Evolutionary conservation across 2,797 vertebrate species (phyloP).

Genomic region (Acipenser transmontanus): DNA sequence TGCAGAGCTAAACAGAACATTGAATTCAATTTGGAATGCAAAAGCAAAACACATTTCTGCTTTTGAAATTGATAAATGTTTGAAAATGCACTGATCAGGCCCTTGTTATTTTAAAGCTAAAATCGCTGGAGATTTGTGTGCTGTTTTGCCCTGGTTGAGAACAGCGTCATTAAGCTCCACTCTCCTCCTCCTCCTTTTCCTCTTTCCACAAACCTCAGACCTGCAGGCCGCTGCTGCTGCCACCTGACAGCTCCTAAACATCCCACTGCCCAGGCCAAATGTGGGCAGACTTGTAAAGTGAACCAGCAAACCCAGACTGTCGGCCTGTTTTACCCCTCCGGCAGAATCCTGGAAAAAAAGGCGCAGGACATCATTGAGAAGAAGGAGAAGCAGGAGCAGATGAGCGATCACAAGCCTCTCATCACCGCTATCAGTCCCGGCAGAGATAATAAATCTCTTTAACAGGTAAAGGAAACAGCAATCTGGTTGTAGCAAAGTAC

Average conservation of each 20-base stretch:
- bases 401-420: constrained; percentile 58
- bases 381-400: constrained; percentile 53
- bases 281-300: constrained; percentile 27
- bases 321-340: constrained; percentile 83
- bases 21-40: no score
- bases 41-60: no score
- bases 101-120: no score
- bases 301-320: constrained; percentile 73
- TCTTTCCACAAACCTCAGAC: constrained; percentile 22
- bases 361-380: constrained; percentile 53
- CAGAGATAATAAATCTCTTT: no score
- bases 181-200: background rate
- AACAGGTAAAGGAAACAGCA: no score
- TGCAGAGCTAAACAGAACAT: no score
- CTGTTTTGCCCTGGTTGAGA: no score
- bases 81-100: no score
- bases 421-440: constrained; percentile 82
- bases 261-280: constrained; percentile 22
- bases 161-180: no score
- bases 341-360: constrained; percentile 60
- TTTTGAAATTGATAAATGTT: no score
- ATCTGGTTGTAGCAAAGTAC: no score
- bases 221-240: constrained; percentile 12
- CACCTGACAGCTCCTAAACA: constrained; percentile 46
- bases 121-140: no score